These are phyloP conservation scores for Danio tinwini DNA, from an alignment of 2,797 vertebrate genomes.

Conservation along the genomic window DNA sequence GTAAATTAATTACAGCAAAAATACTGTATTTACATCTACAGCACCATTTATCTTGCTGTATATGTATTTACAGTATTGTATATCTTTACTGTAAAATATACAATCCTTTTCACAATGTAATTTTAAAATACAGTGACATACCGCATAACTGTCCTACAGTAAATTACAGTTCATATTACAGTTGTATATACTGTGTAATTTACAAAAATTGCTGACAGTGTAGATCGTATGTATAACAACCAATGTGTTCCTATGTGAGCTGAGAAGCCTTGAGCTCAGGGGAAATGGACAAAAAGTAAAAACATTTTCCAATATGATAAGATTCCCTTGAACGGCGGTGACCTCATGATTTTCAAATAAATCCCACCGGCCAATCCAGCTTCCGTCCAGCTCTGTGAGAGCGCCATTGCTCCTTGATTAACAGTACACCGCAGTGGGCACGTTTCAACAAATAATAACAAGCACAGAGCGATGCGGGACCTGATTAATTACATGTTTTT, in stretches of 20 bases:
- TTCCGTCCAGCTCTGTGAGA: slow-evolving; percentile 20
- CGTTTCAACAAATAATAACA: slow-evolving; percentile 58
- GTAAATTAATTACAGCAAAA: too few species aligned
- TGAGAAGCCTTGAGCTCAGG: background rate
- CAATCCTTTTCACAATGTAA: too few species aligned
- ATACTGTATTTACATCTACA: too few species aligned
- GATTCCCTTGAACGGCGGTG: background rate
- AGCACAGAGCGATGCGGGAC: background rate
- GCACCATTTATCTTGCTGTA: too few species aligned
- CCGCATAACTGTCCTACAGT: too few species aligned
- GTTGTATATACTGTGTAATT: too few species aligned
- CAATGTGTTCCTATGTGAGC: background rate
- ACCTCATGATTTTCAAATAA: slow-evolving; percentile 23
- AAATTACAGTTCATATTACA: too few species aligned
- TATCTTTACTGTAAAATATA: too few species aligned
- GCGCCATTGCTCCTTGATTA: slow-evolving; percentile 41
- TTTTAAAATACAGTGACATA: too few species aligned
- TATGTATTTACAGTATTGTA: too few species aligned
- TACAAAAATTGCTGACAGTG: too few species aligned
- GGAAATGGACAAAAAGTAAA: background rate
- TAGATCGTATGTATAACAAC: too few species aligned
- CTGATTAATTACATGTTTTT: slow-evolving; percentile 56
- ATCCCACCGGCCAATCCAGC: slow-evolving; percentile 1
- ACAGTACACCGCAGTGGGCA: slow-evolving; percentile 33
- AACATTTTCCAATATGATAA: background rate